These are phyloP conservation scores for Dendropsophus ebraccatus DNA, from an alignment of 2,113 vertebrate genomes.

Conservation along the genomic window DNA sequence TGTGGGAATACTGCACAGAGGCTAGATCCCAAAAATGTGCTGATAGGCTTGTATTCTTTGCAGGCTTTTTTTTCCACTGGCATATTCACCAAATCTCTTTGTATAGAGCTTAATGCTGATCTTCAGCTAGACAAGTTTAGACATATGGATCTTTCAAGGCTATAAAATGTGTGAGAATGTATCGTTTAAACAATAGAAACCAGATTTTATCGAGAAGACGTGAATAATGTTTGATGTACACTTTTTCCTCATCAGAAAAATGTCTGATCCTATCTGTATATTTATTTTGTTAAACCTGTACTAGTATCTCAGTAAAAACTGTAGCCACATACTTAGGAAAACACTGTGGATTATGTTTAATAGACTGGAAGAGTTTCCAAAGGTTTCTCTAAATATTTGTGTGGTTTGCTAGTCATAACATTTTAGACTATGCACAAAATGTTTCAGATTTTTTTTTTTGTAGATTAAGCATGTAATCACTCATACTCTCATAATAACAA, in stretches of 20 bases:
- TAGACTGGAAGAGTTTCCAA: conserved; percentile 25
- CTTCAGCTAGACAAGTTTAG: conserved; percentile 36
- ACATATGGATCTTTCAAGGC: conserved; percentile 27
- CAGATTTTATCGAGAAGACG: not conserved
- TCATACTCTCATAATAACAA: conserved; percentile 43
- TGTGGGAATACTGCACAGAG: conserved; percentile 46
- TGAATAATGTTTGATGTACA: not conserved
- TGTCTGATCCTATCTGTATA: not conserved
- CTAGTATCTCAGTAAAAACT: not conserved
- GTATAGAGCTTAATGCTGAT: conserved; percentile 28
- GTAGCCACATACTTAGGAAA: not conserved
- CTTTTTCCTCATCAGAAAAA: conserved; percentile 1
- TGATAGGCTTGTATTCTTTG: conserved; percentile 13
- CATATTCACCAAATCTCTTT: conserved; percentile 25
- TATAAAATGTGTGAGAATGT: conserved; percentile 28
- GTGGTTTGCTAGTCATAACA: conserved; percentile 36
- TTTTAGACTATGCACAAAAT: conserved; percentile 26
- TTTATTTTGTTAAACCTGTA: not conserved
- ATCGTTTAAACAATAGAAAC: conserved; percentile 22
- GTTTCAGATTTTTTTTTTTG: conserved; percentile 50
- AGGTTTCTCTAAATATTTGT: conserved; percentile 46
- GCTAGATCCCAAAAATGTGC: conserved; percentile 32
- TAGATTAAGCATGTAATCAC: conserved; percentile 46
- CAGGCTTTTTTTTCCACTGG: conserved; percentile 17
- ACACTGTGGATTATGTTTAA: conserved; percentile 13